Evolutionary conservation across 2,113 vertebrate species (phyloP), one percentile per base, ranked within the genome.

Genomic region (Antigone vipio): DNA sequence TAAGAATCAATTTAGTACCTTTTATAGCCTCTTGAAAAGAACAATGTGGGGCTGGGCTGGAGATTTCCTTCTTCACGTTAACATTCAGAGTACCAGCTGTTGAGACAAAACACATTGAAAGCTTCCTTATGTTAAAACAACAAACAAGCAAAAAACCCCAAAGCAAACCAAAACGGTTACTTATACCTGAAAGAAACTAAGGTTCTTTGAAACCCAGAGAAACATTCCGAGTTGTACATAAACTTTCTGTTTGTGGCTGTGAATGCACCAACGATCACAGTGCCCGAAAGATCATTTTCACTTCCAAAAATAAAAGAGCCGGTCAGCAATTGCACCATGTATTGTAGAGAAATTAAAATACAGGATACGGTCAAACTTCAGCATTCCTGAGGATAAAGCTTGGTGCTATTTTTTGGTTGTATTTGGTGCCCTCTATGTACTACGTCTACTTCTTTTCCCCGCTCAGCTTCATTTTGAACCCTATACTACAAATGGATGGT

Each of bases 11-110:
- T 78, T 96, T 94, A 91, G 93, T 98, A 99, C 99, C 99, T 99
- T 99, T 99, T 92, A 99, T 98, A 97, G 98, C 98, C 94, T 99
- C 99, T 96, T 99, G 99, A 97, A 99, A 99, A 97, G 98, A 98
- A 97, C 99, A 99, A 90, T 98, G 98, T 97, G 99, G 99, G 95
- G 98, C 98, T 97, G 99, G 98, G 95, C 99, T 99, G 68, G 98
- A 98, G 45, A 97, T 97, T 98, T 99, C 99, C 97, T 99, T 99
- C 98, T 99, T 99, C 97, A 99, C 99, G 79, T 98, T 98, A 94
- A 99, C 97, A 96, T 99, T 99, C 96, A 98, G 98, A 94, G 98
- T 97, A 96, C 98, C 97, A 97, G 97, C 98, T 98, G 98, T 96
- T 88, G 89, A 94, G 92, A 84, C 92, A 97, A 96, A 96, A 96